Evolutionary conservation across 2,888 invertebrate species (phyloP), one percentile per base, ranked within the genome.

Genomic region (Carcina quercana): DNA sequence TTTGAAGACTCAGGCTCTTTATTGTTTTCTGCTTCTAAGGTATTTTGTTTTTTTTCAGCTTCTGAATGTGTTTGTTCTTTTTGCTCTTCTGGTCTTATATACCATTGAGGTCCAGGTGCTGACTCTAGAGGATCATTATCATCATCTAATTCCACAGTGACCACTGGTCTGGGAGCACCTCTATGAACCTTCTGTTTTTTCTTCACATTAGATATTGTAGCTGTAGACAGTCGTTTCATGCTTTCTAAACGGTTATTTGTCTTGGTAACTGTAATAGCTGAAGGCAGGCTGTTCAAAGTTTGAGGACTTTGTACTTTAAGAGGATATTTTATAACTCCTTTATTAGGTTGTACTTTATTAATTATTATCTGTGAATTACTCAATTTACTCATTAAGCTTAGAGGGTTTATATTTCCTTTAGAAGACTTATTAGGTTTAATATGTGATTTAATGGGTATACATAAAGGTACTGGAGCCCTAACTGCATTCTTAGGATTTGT

Each of bases 81-180:
- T 37, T 56, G 56, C 30, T 80, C 70, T 45, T 82, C 80, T n/a
- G 83, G 82, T 33, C 67, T 63, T 31, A 79, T 32, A 35, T 82
- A 83, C 82, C 82, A 82, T 40, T 70, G 70, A 12, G 70, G 82
- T 27, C 60, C 56, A 10, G 52, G 37, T 24, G 45, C 38, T 2
- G 50, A 33, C 22, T 48, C 22, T 25, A 49, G 30, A 7, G 54
- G 21, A 4, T 40, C 35, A 12, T 73, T 72, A 44, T 83, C 79
- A 53, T 79, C 78, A 51, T 82, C 82, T 25, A 82, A 50, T 32
- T 79, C 71, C 3, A 80, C 73, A 30, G 72, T 74, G 28, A 61
- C 47, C 15, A 70, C 49, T 25, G 57, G 55, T 34, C 38, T 37
- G 8, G 38, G 11, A 34, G 32, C 33, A 17, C 32, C 37, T 38